These are phyloP conservation scores for Pocillopora damicornis DNA, from an alignment of 64 coral and sea anemone genomes.

Conservation along the genomic window DNA sequence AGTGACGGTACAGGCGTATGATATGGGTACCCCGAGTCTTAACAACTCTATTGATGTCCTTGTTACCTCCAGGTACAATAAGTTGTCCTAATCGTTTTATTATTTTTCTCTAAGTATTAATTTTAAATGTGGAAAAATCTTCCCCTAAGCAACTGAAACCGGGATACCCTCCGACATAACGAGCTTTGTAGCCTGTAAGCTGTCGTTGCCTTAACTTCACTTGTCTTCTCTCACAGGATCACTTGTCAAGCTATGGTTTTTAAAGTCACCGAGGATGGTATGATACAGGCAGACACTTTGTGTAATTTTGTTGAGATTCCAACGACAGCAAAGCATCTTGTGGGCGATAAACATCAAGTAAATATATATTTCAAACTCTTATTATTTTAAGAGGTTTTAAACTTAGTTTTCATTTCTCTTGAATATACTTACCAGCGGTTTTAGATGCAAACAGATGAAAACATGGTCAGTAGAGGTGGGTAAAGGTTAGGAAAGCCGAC, in stretches of 20 bases:
- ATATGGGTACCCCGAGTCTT: conserved; percentile 53
- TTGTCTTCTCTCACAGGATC: conserved; percentile 22
- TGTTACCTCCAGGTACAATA: conserved; percentile 56
- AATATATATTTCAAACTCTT: background rate
- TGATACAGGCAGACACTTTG: conserved; percentile 41
- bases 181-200: no score
- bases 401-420: no score
- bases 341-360: conserved; percentile 32
- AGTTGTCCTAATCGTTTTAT: background rate
- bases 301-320: conserved; percentile 56
- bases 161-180: no score
- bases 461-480: no score
- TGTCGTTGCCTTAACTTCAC: background rate
- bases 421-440: no score
- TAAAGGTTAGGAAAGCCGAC: no score
- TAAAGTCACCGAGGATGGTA: conserved; percentile 52
- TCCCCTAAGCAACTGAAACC: background rate
- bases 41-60: conserved; percentile 56
- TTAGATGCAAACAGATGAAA: no score
- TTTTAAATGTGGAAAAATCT: no score
- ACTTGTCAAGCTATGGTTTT: conserved; percentile 81
- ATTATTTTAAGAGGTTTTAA: background rate
- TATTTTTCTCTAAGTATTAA: background rate
- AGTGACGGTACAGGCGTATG: conserved; percentile 57
- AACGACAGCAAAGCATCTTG: background rate